Evolutionary conservation across 2,888 invertebrate genomes (phyloP), one percentile per base, ranked within the genome.

Genomic region (Gonocerus acuteangulatus): DNA sequence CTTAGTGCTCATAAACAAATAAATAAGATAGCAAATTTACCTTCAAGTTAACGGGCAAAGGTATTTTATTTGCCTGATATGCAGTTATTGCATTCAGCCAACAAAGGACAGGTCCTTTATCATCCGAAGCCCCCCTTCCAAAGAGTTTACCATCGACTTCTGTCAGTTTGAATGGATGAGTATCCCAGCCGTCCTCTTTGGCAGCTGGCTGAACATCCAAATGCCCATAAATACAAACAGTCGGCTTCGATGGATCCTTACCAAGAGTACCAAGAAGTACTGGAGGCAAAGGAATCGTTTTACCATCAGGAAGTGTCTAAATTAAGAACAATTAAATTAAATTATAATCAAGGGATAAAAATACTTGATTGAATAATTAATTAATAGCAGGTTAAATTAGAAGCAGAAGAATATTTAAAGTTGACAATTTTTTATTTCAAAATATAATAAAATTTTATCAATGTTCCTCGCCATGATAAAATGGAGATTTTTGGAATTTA

Each of bases 131-230:
- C 16, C 95, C 97, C 67, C 97, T 81, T 0, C 95, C 96, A 77
- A 79, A 96, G 42, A 96, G 77, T 73, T 94, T 95, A 1, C 84
- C 91, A 77, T 95, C 82, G 63, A 83, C 83, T 73, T 95, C 93
- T 19, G 86, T 86, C 60, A 99, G 77, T 21, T 82, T 84, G 77
- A 97, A 99, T 0, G 99, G 97, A 63, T 97, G 93, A 0, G 93
- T 87, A 67, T 89, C 80, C 97, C 97, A 97, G 0, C 96, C 97
- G 78, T 96, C 96, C 65, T 87, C 87, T 72, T 84, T 85, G 27
- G 85, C 74, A 1, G 97, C 99, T 9, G 97, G 97, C 74, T 97
- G 97, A 0, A 99, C 99, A 79, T 99, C 99, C 71, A 99, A 81
- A 77, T 99, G 99, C 0, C 97, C 97, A 74, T 99, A 99, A 61